These are phyloP conservation scores for Aurelia sp. DNA, from an alignment of 30 jellyfish, hydroid and myxozoan species.

Conservation along the genomic window DNA sequence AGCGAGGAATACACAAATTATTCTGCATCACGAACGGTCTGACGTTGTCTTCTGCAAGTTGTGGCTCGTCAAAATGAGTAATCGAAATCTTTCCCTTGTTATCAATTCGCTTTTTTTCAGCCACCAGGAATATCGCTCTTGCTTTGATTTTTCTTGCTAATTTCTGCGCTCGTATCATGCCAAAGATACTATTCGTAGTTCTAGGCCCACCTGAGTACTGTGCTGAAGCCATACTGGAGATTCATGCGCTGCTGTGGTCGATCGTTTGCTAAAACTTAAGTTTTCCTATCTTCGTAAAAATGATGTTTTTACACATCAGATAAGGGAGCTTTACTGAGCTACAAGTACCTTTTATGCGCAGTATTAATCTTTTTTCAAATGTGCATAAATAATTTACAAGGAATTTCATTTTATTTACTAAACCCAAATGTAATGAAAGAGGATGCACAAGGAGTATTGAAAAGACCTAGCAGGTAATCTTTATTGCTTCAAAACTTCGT, in stretches of 20 bases:
- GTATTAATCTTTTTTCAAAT: not conserved
- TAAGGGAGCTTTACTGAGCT: slow-evolving; percentile 5
- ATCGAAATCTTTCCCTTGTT: slow-evolving; percentile 38
- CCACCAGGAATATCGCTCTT: slow-evolving; percentile 56
- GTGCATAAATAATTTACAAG: no score
- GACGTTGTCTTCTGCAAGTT: slow-evolving; percentile 1
- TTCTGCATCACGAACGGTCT: slow-evolving; percentile 46
- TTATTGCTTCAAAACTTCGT: not conserved
- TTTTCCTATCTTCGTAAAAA: not conserved
- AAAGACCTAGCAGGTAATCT: no score
- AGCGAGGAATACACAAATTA: slow-evolving; percentile 35
- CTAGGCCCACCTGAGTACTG: slow-evolving; percentile 10
- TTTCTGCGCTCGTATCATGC: slow-evolving; percentile 72
- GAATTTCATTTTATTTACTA: no score
- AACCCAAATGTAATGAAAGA: no score
- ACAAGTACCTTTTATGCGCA: not conserved
- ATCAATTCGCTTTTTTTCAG: slow-evolving; percentile 43
- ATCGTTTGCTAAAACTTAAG: not conserved
- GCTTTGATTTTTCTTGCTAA: slow-evolving; percentile 60
- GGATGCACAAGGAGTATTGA: no score
- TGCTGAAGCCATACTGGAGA: slow-evolving; percentile 28
- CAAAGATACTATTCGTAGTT: slow-evolving; percentile 57
- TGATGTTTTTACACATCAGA: not conserved
- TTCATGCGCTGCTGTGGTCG: slow-evolving; percentile 38
- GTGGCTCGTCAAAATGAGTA: slow-evolving; percentile 47